Conservation (phyloP, 2,797 vertebrate genomes). For the Peromyscus nudipes region DNA sequence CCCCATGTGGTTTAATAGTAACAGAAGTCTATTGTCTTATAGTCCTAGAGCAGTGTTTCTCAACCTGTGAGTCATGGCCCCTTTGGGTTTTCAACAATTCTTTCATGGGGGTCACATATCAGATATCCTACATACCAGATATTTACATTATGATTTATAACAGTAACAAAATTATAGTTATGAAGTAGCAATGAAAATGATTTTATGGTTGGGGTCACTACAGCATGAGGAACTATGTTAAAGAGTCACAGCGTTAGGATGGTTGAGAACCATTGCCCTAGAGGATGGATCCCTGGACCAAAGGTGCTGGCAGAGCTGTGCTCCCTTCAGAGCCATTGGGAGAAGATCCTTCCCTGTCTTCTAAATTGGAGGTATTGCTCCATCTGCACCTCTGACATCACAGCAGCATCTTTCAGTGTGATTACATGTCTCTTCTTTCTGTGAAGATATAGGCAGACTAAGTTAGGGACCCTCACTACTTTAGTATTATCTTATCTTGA, state of each 20-base stretch:
- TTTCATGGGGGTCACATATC: too few species aligned
- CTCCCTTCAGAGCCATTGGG: background rate
- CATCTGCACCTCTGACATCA: background rate
- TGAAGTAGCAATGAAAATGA: too few species aligned
- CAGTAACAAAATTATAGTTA: too few species aligned
- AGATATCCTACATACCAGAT: too few species aligned
- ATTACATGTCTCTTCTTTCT: background rate
- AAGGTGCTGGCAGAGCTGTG: background rate
- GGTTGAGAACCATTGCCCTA: background rate
- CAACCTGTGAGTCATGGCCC: background rate
- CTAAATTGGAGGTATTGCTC: background rate
- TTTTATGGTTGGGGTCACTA: too few species aligned
- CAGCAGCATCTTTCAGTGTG: background rate
- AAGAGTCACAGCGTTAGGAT: background rate
- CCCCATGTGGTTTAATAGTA: background rate
- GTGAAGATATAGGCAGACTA: background rate
- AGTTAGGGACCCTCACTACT: background rate
- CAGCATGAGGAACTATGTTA: background rate
- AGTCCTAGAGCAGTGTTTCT: background rate
- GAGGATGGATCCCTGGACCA: background rate
- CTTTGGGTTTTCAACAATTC: background rate
- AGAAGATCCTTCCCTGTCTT: background rate
- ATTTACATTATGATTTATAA: too few species aligned
- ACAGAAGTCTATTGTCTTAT: background rate
- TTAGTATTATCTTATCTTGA: background rate